Evolutionary conservation across 2,888 invertebrate genomes (phyloP).

Genomic region (Synanthedon andrenaeformis): DNA sequence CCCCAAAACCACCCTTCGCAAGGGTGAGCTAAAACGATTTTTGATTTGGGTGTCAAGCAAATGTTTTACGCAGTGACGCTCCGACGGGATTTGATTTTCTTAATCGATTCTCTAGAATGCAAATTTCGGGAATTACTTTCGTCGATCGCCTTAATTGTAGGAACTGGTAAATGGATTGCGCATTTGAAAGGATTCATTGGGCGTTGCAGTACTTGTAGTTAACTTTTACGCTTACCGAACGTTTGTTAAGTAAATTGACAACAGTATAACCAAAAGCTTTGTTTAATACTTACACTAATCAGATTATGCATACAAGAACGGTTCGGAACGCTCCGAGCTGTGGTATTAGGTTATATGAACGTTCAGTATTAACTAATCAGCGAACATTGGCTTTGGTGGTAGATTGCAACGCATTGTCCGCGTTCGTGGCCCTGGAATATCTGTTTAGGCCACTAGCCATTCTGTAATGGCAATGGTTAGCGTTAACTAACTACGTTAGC

Average conservation of each 20-base stretch:
- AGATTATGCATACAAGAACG: conserved; percentile 69
- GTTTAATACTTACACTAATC: conserved; percentile 65
- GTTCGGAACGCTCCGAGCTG: conserved; percentile 44
- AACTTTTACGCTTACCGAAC: conserved; percentile 12
- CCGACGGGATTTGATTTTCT: conserved; percentile 64
- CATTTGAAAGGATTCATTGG: conserved; percentile 30
- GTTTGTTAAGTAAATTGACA: conserved; percentile 42
- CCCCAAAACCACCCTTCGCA: conserved; percentile 38
- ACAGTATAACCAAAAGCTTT: conserved; percentile 49
- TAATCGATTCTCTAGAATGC: conserved; percentile 61
- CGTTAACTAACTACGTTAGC: conserved; percentile 48
- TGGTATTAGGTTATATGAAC: conserved; percentile 57
- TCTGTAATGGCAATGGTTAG: conserved; percentile 58
- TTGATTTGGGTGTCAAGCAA: conserved; percentile 71
- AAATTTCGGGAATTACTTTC: conserved; percentile 30
- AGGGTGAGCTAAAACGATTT: conserved; percentile 69
- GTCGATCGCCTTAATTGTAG: neutral
- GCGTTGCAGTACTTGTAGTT: conserved; percentile 5
- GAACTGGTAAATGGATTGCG: conserved; percentile 18
- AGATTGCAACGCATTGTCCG: conserved; percentile 66
- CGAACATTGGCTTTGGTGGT: conserved; percentile 59
- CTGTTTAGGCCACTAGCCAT: conserved; percentile 66
- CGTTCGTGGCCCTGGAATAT: conserved; percentile 64
- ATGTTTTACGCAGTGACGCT: conserved; percentile 67
- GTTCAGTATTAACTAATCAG: conserved; percentile 67